phyloP scores from a whole-genome alignment of 2,888 invertebrate genomes.

The Ischnus inquisitorius region DNA sequence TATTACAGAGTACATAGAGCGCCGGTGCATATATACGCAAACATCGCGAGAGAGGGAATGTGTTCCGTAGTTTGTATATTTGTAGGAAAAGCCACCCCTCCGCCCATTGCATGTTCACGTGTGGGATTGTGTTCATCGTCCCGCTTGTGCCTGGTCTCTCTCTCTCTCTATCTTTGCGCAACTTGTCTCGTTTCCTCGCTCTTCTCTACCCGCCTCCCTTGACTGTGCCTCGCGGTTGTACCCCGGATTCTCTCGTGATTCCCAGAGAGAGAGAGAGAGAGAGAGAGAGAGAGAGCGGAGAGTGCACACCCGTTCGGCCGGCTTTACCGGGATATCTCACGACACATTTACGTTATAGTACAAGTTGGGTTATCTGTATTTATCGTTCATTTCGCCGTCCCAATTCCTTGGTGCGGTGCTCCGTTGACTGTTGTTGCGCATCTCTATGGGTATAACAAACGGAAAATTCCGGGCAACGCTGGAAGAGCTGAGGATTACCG shows the following conservation, averaged over 20 bases:
- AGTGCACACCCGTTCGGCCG: slow-evolving; percentile 27
- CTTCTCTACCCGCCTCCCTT: not conserved
- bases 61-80: slow-evolving; percentile 42
- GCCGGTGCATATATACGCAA: slow-evolving; percentile 9
- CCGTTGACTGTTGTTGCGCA: slow-evolving; percentile 24
- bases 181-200: slow-evolving; percentile 23
- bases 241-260: slow-evolving; percentile 18
- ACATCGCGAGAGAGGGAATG: not conserved
- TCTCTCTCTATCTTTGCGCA: slow-evolving; percentile 14
- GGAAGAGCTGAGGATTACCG: slow-evolving; percentile 73
- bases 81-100: slow-evolving; percentile 43
- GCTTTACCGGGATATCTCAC: slow-evolving; percentile 68
- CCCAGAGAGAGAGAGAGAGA: slow-evolving; percentile 8
- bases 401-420: slow-evolving; percentile 62
- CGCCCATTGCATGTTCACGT: slow-evolving; percentile 67
- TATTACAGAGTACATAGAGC: slow-evolving; percentile 25
- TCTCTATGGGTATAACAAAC: slow-evolving; percentile 56
- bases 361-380: slow-evolving; percentile 77
- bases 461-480: slow-evolving; percentile 72
- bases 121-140: slow-evolving; percentile 63
- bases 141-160: slow-evolving; percentile 37
- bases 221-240: slow-evolving; percentile 18
- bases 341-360: slow-evolving; percentile 66
- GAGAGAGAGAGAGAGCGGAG: no score
- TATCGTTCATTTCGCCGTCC: slow-evolving; percentile 73